These are phyloP conservation scores for Bujurquina vittata DNA, from an alignment of 2,113 vertebrate genomes.

Conservation along the genomic window DNA sequence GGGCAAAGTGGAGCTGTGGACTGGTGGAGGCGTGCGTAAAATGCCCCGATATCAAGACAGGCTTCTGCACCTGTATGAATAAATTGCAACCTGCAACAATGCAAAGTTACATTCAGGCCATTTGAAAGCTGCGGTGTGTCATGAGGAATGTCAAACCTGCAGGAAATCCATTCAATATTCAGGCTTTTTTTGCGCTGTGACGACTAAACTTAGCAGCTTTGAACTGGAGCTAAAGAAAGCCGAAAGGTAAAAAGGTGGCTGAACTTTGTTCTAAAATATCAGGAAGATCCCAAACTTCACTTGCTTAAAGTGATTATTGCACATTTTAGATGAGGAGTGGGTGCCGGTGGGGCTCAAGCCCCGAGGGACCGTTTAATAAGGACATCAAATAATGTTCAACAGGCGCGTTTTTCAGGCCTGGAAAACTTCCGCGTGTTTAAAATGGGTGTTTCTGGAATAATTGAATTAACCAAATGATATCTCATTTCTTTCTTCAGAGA, in stretches of 20 bases:
- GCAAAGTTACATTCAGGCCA: background rate
- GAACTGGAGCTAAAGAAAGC: background rate
- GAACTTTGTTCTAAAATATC: background rate
- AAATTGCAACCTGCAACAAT: background rate
- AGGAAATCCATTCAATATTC: background rate
- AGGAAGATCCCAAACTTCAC: too few relatives aligned
- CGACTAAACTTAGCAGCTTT: background rate
- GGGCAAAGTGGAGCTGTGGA: background rate
- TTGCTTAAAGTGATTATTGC: too few relatives aligned
- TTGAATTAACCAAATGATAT: too few relatives aligned
- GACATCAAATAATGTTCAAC: too few relatives aligned
- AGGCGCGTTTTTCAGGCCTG: background rate
- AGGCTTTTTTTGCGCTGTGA: background rate
- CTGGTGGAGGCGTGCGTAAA: background rate
- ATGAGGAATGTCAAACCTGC: background rate
- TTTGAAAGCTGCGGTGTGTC: background rate
- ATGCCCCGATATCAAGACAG: background rate
- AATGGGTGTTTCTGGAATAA: too few relatives aligned
- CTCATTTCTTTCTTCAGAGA: too few relatives aligned
- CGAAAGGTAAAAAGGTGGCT: rapidly evolving
- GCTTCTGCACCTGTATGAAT: slow-evolving; percentile 21
- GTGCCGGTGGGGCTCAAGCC: too few relatives aligned
- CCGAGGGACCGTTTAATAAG: too few relatives aligned
- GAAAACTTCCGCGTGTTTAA: too few relatives aligned
- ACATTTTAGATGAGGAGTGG: too few relatives aligned